Evolutionary conservation across 2,888 invertebrate genomes (phyloP).

Genomic region (Hemicrepidius hirtus): DNA sequence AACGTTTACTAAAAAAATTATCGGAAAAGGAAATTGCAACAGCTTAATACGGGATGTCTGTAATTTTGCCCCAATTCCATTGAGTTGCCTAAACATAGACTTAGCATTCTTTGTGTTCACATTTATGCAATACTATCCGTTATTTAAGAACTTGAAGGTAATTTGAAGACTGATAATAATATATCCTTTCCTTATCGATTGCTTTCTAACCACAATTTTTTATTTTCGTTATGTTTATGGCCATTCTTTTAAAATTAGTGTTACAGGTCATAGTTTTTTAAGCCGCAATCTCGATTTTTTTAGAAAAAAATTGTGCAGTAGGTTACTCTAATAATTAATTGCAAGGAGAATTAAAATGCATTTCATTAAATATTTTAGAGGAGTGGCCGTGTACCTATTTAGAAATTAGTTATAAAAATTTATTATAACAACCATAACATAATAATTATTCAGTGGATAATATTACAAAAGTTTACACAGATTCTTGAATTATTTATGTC

Average conservation of each 20-base stretch:
- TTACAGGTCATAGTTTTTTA: too few species aligned
- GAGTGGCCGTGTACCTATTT: too few species aligned
- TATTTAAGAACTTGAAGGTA: slow-evolving; percentile 19
- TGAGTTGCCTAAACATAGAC: slow-evolving; percentile 1
- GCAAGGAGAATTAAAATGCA: too few species aligned
- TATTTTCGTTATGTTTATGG: not conserved
- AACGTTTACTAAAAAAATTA: not conserved
- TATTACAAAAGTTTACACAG: too few species aligned
- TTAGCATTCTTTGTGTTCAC: slow-evolving; percentile 17
- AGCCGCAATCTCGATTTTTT: too few species aligned
- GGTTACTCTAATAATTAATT: too few species aligned
- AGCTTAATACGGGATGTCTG: slow-evolving; percentile 6
- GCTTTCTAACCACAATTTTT: slow-evolving; percentile 24
- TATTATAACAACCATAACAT: too few species aligned
- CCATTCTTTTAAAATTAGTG: not conserved
- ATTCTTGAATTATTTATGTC: too few species aligned
- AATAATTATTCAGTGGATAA: too few species aligned
- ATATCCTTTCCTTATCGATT: slow-evolving; percentile 27
- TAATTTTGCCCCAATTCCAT: slow-evolving; percentile 12
- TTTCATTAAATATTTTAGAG: too few species aligned
- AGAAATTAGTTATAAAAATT: too few species aligned
- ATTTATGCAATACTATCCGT: slow-evolving; percentile 23
- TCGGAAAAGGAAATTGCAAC: slow-evolving; percentile 14
- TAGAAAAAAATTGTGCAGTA: too few species aligned
- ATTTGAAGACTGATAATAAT: slow-evolving; percentile 7